phyloP scores from a whole-genome alignment of 2,113 vertebrate species.

The Amphilophus citrinellus region DNA sequence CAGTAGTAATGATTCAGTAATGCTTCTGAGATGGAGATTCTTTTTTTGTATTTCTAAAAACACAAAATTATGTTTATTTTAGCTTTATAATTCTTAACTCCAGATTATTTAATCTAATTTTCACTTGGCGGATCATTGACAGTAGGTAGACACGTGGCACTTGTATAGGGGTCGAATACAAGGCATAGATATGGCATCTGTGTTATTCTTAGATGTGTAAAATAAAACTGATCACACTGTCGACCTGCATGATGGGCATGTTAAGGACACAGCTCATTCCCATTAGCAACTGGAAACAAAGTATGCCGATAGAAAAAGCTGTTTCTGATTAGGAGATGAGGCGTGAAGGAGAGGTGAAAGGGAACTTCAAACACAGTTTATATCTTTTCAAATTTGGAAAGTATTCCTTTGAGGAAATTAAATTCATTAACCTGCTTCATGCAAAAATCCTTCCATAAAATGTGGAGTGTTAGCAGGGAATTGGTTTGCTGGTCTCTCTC shows the following conservation, averaged over 20 bases:
- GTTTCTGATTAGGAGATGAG: background rate
- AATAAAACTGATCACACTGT: background rate
- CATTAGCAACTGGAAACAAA: background rate
- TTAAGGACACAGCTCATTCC: background rate
- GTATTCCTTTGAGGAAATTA: background rate
- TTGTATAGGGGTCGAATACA: background rate
- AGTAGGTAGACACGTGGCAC: too few relatives aligned
- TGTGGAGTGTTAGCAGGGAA: background rate
- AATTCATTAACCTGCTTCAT: conserved; percentile 1
- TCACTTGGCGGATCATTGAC: background rate
- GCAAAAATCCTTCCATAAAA: background rate
- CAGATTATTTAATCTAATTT: background rate
- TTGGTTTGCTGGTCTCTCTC: background rate
- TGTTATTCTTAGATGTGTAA: background rate
- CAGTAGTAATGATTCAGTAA: background rate
- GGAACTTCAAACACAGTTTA: background rate
- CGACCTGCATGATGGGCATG: background rate
- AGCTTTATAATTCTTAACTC: background rate
- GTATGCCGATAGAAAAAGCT: background rate
- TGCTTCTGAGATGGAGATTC: background rate
- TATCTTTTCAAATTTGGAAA: background rate
- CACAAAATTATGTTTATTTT: background rate
- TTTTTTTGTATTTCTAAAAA: background rate
- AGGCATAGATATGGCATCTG: background rate
- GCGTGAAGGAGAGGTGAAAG: background rate